Evolutionary conservation across 2,888 invertebrate genomes (phyloP), one percentile per base, ranked within the genome.

Genomic region (Protonemura montana): DNA sequence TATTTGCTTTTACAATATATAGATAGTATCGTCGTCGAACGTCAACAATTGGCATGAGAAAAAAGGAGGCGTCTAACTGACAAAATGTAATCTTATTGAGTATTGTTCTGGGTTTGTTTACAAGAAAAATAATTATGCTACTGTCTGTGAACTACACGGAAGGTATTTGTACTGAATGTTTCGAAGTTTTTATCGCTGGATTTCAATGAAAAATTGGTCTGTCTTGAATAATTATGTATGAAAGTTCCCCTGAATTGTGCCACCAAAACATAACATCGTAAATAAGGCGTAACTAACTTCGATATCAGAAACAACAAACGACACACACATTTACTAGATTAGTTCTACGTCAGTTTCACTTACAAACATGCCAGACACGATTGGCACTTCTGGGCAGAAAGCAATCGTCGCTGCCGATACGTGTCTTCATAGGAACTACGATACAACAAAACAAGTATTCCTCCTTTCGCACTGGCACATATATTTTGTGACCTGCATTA

Each of bases 91-190:
- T 13, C 59, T 82, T 86, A 85, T 84, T 86, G 86, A 86, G 86
- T 86, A 86, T 86, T 86, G 84, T 86, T 84, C 30, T 78, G 78
- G 83, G 78, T 82, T 82, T 86, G 59, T 86, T 59, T 86, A 86
- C 41, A 77, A 76, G 41, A 84, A 86, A 83, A 78, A 86, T 85
- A 86, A 84, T 86, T 85, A 84, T 30, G 28, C 86, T 86, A 85
- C 84, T 42, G 82, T 85, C 29, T 42, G 41, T 78, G 42, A 82
- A 41, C 84, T 86, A 87, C n/a, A 59, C 76, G 87, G 86, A 87
- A 87, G 85, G 84, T 85, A 87, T 87, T 87, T 87, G 87, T 87
- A 87, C 87, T 87, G 86, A 87, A 85, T 86, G 85, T 87, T 87
- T 87, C 85, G 30, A 87, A 87, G 86, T 82, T 83, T 82, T 85